These are phyloP conservation scores for Todiramphus chloris DNA, from an alignment of 2,113 vertebrate genomes.

Conservation along the genomic window DNA sequence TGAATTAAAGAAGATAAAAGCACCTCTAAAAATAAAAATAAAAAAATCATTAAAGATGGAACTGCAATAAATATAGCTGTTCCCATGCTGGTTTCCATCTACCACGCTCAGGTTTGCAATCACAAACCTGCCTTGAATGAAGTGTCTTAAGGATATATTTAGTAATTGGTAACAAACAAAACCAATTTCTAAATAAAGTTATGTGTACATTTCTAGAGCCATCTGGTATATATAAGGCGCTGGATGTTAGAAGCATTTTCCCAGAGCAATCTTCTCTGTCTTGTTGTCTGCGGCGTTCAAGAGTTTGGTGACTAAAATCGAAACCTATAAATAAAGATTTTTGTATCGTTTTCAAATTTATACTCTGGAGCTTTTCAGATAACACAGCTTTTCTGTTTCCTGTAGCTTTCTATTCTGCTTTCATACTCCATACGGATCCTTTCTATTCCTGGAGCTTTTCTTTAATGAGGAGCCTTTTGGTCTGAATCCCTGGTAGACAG, in stretches of 20 bases:
- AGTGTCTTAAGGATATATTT: not conserved
- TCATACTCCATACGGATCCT: not conserved
- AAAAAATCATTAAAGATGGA: not conserved
- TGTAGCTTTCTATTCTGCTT: not conserved
- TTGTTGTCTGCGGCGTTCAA: constrained; percentile 36
- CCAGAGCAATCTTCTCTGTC: constrained; percentile 26
- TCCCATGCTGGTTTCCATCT: not conserved
- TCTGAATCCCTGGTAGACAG: not conserved
- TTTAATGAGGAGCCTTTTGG: not conserved
- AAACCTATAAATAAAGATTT: constrained; percentile 56
- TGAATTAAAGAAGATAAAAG: not conserved
- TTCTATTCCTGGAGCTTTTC: not conserved
- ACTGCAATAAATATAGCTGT: not conserved
- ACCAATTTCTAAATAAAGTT: not conserved
- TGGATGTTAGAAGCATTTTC: constrained; percentile 14
- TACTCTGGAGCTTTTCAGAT: not conserved
- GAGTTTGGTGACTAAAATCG: not conserved
- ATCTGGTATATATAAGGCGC: constrained; percentile 12
- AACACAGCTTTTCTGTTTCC: not conserved
- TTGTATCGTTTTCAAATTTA: constrained; percentile 9
- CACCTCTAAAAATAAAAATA: not conserved
- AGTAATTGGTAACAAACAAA: not conserved
- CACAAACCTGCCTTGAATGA: not conserved
- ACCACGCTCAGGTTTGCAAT: not conserved
- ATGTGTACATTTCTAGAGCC: not conserved